Base-by-base conservation (phyloP, 2,888 invertebrate species). In the Scaptomyza flava region DNA sequence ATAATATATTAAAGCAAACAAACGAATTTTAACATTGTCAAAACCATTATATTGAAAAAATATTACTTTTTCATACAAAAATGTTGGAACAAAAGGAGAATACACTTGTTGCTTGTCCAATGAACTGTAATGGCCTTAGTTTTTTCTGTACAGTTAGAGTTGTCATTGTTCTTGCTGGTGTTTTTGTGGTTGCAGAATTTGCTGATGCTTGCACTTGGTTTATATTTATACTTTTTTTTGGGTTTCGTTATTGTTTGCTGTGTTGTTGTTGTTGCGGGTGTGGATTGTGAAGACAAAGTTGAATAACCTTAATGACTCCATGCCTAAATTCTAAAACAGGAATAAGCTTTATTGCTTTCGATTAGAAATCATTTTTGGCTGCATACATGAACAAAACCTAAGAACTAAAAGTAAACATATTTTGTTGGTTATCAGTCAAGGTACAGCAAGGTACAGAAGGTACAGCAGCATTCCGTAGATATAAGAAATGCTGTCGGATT, bases 61-160 rank as follows among this genome's bases (percentile, higher is more conserved):
- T 17, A 17, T 17, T 17, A 17, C 17, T 17, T 17, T 17, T 17
- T 17, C 17, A 17, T 17, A 17, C 17, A 17, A 17, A 1, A 23
- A 23, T 23, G 23, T 2, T 23, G 23, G 23, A 3, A 23, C 3
- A 23, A 0, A 23, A 30, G 30, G 27, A 6, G 27, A 27, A 27
- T 6, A 27, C 52, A 72, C 57, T 73, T 73, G 64, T 65, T 69
- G 69, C 68, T 75, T 68, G 48, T 52, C 65, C 60, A 61, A 72
- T 76, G 68, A 66, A 62, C 69, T 65, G 53, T 23, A 57, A 31
- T 56, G 46, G 57, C 76, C 66, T 72, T 65, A 42, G 31, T 14
- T 41, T 12, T 59, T 14, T 38, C 7, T 34, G 42, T 34, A 14
- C 11, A 34, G 17, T 14, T 41, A 31, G n/a, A 45, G 38, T 36